phyloP scores from a whole-genome alignment of 2,113 vertebrate genomes.

The Actinemys pallida region DNA sequence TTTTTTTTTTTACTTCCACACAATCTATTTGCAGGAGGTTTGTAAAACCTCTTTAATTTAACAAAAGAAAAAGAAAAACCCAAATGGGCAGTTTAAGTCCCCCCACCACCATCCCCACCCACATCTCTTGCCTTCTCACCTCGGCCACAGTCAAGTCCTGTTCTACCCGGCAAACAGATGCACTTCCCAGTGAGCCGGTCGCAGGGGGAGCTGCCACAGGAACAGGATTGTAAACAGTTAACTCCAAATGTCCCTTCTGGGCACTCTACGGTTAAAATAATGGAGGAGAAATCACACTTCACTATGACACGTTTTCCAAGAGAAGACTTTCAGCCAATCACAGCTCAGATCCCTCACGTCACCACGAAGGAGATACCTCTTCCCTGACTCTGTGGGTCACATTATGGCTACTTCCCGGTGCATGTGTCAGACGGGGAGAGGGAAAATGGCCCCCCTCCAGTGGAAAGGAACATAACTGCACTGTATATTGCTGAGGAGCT shows the following conservation, averaged over 20 bases:
- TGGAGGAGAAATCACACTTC: accelerated
- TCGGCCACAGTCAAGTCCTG: conserved; percentile 83
- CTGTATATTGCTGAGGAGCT: background rate
- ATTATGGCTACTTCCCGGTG: background rate
- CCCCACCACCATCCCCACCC: accelerated
- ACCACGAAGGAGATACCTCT: background rate
- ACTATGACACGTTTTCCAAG: accelerated
- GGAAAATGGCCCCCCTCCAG: background rate
- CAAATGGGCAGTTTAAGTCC: accelerated
- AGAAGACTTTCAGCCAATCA: accelerated
- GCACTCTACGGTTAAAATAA: conserved; percentile 80
- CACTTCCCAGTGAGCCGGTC: conserved; percentile 84
- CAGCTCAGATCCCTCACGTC: accelerated
- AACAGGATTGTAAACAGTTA: conserved; percentile 83
- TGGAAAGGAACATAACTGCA: background rate
- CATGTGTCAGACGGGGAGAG: background rate
- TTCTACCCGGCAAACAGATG: conserved; percentile 83
- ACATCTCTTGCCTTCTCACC: conserved; percentile 79
- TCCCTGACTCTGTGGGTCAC: background rate
- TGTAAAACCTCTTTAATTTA: background rate
- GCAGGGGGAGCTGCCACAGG: conserved; percentile 86
- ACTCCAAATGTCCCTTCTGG: conserved; percentile 83
- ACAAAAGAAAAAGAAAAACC: accelerated
- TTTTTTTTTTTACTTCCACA: background rate
- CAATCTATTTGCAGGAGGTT: background rate